Percentiles rank a stretch among this genome's conserved stretches.
Evolutionary conservation across 1,140 invertebrate genomes (phyloP).

Genomic region (Heliconius eleuchia): DNA sequence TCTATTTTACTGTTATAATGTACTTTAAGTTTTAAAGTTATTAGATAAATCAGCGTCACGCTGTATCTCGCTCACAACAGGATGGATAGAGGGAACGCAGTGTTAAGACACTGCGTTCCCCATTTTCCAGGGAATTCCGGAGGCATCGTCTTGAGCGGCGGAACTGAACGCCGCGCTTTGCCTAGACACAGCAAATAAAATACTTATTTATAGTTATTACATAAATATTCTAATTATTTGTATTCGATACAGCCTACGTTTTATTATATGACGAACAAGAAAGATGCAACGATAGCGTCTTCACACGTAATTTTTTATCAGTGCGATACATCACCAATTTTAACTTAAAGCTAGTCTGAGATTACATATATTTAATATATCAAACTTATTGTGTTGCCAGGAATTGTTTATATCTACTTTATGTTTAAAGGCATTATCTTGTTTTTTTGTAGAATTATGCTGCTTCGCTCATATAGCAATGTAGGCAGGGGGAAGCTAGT

Average conservation of each 20-base stretch:
- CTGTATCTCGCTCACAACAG: no score
- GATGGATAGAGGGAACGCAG: no score
- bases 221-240: neutral
- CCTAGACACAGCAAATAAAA: no score
- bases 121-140: no score
- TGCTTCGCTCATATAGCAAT: no score
- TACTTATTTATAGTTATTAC: neutral
- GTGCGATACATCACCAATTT: neutral
- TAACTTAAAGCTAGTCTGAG: neutral
- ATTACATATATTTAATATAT: neutral
- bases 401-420: neutral
- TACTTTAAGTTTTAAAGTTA: neutral
- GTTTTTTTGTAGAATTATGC: neutral
- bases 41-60: neutral
- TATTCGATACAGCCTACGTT: neutral
- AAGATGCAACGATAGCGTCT: neutral
- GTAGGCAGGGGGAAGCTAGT: no score
- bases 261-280: neutral
- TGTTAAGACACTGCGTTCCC: no score
- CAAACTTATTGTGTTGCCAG: neutral
- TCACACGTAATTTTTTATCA: neutral
- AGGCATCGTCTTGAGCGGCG: no score
- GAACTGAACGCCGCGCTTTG: no score
- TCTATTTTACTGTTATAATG: neutral
- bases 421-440: neutral